Percentiles rank a stretch among this genome's conserved stretches.
These are phyloP conservation scores for Antennarius striatus DNA, from an alignment of 2,113 vertebrate species.

Conservation along the genomic window DNA sequence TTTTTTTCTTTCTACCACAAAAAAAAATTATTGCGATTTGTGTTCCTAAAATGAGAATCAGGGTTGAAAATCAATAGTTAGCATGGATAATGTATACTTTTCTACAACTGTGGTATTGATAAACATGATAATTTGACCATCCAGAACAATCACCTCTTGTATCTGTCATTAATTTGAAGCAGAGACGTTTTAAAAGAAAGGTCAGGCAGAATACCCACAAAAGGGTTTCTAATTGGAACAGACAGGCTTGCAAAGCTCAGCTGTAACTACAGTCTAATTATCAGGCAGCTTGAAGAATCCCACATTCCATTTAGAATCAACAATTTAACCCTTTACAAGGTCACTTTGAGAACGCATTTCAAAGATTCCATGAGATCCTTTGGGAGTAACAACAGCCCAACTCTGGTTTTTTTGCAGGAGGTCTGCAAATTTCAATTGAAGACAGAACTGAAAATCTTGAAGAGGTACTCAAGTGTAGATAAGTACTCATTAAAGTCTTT, in stretches of 20 bases:
- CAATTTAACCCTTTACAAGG: slow-evolving; percentile 76
- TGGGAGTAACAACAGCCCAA: slow-evolving; percentile 42
- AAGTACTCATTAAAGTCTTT: slow-evolving; percentile 64
- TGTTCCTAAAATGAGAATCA: background rate
- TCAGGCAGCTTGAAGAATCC: slow-evolving; percentile 74
- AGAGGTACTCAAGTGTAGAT: slow-evolving; percentile 59
- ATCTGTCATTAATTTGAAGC: slow-evolving; percentile 68
- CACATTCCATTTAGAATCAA: slow-evolving; percentile 76
- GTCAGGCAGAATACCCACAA: slow-evolving; percentile 66
- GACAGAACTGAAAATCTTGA: slow-evolving; percentile 47
- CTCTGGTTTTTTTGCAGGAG: slow-evolving; percentile 46
- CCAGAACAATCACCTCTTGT: slow-evolving; percentile 58
- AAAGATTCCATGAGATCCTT: slow-evolving; percentile 43
- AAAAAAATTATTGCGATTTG: background rate
- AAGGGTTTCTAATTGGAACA: slow-evolving; percentile 79
- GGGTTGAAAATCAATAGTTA: slow-evolving; percentile 17
- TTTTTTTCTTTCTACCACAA: background rate
- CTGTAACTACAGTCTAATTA: slow-evolving; percentile 82
- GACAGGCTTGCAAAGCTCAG: slow-evolving; percentile 72
- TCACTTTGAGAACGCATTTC: slow-evolving; percentile 45
- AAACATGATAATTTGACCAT: slow-evolving; percentile 52
- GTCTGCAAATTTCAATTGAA: slow-evolving; percentile 66
- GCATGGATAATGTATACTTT: background rate
- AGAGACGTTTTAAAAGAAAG: slow-evolving; percentile 76
- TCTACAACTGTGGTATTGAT: slow-evolving; percentile 32